Percentiles rank a stretch among this genome's conserved stretches.
Evolutionary conservation across 2,113 vertebrate genomes (phyloP).

Genomic region (Triplophysa tibetana): DNA sequence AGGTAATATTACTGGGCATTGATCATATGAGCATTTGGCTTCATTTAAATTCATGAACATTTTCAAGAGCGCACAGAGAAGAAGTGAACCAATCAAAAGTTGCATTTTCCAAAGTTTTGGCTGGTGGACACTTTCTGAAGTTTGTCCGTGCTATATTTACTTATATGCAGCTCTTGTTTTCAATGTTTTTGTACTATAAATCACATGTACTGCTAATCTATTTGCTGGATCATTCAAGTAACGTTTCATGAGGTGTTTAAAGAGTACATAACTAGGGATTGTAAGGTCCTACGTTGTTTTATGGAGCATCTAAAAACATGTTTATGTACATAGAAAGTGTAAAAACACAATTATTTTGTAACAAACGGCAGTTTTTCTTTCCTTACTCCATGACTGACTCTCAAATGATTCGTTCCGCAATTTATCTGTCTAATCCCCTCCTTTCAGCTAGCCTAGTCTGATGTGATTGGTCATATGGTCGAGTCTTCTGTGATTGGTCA

Average conservation of each 20-base stretch:
- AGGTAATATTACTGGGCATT: background rate
- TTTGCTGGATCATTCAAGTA: background rate
- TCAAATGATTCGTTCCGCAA: too few species aligned
- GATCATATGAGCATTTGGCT: constrained; percentile 14
- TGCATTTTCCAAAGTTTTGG: background rate
- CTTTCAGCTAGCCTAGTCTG: too few species aligned
- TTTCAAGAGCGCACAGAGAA: background rate
- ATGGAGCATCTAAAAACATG: too few species aligned
- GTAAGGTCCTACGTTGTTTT: too few species aligned
- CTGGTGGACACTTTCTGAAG: background rate
- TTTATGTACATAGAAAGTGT: too few species aligned
- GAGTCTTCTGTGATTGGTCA: too few species aligned
- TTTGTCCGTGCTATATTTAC: background rate
- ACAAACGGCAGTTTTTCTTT: too few species aligned
- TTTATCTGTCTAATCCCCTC: too few species aligned
- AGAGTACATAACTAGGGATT: too few species aligned
- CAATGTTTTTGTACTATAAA: background rate
- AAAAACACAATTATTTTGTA: too few species aligned
- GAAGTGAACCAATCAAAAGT: constrained; percentile 21
- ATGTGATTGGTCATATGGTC: too few species aligned
- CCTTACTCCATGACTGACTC: too few species aligned
- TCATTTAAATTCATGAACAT: constrained; percentile 19
- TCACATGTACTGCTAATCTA: background rate
- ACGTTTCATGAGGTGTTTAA: background rate
- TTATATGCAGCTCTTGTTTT: background rate